These are phyloP conservation scores for Halyomorpha halys DNA, from an alignment of 1,140 invertebrate genomes.

Conservation along the genomic window DNA sequence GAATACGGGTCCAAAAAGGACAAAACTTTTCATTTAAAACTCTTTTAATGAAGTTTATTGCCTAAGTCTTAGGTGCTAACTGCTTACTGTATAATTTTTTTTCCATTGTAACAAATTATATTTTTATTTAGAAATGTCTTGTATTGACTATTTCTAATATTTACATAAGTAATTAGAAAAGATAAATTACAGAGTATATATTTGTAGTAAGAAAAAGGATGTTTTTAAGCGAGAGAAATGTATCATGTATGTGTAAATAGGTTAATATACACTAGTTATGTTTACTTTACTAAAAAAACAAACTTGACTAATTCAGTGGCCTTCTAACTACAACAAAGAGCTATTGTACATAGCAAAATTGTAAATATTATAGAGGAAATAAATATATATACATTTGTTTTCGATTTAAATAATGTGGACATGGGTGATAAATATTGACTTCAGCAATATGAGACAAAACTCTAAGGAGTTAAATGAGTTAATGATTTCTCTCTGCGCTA, in stretches of 20 bases:
- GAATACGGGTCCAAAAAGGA: no score
- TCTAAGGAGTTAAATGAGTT: no score
- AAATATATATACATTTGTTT: no score
- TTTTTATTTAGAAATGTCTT: background rate
- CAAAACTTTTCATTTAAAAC: no score
- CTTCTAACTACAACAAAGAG: slow-evolving; percentile 9
- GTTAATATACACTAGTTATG: no score
- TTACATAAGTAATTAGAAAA: background rate
- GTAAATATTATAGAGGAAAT: no score
- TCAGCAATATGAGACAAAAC: no score
- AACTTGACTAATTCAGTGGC: slow-evolving; percentile 11
- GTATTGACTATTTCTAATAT: background rate
- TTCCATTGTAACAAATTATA: background rate
- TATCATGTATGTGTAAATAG: no score
- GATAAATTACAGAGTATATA: slow-evolving; percentile 2
- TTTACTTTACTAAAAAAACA: background rate
- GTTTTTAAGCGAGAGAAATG: background rate
- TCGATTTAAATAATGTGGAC: no score
- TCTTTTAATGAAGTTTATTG: background rate
- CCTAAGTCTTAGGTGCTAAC: slow-evolving; percentile 13
- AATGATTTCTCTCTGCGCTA: no score
- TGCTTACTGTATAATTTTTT: slow-evolving; percentile 3
- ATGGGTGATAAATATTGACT: no score
- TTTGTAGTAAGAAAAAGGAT: slow-evolving; percentile 5
- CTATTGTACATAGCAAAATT: slow-evolving; percentile 13